These are phyloP conservation scores for Rhyacophila evoluta DNA, from an alignment of 2,888 invertebrate genomes.

Conservation along the genomic window DNA sequence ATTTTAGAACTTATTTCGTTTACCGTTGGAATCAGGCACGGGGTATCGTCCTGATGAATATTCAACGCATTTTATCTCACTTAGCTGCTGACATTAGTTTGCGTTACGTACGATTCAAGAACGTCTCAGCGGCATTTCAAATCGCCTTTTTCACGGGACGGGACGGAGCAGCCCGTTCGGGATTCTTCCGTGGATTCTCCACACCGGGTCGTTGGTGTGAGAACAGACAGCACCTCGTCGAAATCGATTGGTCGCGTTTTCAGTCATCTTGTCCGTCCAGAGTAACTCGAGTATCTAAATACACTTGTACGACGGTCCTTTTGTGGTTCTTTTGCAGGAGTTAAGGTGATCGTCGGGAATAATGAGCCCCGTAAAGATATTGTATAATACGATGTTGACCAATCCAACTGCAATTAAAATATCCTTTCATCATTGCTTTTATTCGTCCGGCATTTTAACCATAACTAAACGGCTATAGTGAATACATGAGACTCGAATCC, in stretches of 20 bases:
- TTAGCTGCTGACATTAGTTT: neutral
- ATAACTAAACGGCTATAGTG: too few relatives aligned
- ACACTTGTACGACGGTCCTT: neutral
- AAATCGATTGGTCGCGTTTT: neutral
- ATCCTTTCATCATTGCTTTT: too few relatives aligned
- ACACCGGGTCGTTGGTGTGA: constrained; percentile 42
- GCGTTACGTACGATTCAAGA: neutral
- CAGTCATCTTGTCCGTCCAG: neutral
- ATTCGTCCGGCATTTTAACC: too few relatives aligned
- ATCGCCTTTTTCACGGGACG: constrained; percentile 28
- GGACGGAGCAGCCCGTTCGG: constrained; percentile 11
- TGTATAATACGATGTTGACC: too few relatives aligned
- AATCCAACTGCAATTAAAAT: too few relatives aligned
- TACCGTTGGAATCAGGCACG: neutral
- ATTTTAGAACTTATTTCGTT: neutral
- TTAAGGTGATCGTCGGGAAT: too few relatives aligned
- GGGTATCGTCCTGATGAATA: neutral
- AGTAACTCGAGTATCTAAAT: neutral
- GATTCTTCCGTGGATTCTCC: constrained; percentile 30
- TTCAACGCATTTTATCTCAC: constrained; percentile 19
- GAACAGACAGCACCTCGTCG: constrained; percentile 16
- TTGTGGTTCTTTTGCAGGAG: too few relatives aligned
- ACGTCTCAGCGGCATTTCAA: constrained; percentile 2
- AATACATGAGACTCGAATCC: too few relatives aligned
- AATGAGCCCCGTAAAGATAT: too few relatives aligned